phyloP scores from a whole-genome alignment of 2,888 invertebrate species.

The Eulithis testata region DNA sequence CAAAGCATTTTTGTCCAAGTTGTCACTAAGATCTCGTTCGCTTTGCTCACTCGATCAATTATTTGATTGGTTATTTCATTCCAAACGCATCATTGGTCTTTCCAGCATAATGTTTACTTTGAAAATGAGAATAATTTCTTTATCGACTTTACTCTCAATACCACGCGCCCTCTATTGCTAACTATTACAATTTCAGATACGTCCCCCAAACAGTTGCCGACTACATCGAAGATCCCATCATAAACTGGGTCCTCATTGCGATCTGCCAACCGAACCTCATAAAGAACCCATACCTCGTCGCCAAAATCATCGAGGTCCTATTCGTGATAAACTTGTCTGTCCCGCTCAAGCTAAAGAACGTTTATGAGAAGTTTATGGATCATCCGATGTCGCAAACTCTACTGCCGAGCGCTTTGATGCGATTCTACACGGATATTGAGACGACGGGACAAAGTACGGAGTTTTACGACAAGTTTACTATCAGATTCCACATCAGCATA shows the following conservation, averaged over 20 bases:
- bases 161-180: neutral
- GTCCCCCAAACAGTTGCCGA: slow-evolving; percentile 90
- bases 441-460: slow-evolving; percentile 98
- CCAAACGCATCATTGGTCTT: no score
- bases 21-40: no score
- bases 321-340: slow-evolving; percentile 91
- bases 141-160: no score
- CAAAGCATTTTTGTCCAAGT: no score
- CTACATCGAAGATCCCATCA: slow-evolving; percentile 91
- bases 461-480: slow-evolving; percentile 99
- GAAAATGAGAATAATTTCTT: no score
- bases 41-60: no score
- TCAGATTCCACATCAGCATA: slow-evolving; percentile 98
- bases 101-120: no score
- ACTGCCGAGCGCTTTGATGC: slow-evolving; percentile 96
- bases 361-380: slow-evolving; percentile 92
- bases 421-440: slow-evolving; percentile 99
- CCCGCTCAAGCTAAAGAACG: slow-evolving; percentile 77
- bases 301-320: slow-evolving; percentile 97
- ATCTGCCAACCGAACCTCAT: slow-evolving; percentile 96
- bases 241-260: slow-evolving; percentile 94
- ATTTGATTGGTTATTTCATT: no score
- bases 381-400: slow-evolving; percentile 90
- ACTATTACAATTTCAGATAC: slow-evolving; percentile 82
- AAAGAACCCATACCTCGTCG: slow-evolving; percentile 98